Conservation (phyloP, 2,888 invertebrate genomes). For the Creontiades dilutus region DNA sequence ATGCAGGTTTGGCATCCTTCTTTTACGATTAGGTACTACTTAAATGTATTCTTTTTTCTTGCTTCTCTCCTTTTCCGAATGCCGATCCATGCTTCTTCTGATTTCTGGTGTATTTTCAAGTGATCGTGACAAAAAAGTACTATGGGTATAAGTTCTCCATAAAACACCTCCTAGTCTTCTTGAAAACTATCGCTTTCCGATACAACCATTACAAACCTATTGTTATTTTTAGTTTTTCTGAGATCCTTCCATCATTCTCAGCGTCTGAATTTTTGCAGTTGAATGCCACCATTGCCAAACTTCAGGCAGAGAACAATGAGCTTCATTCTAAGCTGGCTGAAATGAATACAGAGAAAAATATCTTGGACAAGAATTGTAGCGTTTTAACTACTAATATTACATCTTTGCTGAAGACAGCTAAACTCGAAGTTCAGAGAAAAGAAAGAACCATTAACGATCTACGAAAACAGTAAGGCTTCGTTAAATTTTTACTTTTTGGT, state of each 20-base stretch:
- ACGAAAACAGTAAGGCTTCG: slow-evolving; percentile 72
- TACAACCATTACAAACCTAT: too few relatives aligned
- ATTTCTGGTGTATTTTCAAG: too few relatives aligned
- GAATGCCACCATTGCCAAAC: slow-evolving; percentile 57
- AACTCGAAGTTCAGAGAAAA: slow-evolving; percentile 74
- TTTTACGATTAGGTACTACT: too few relatives aligned
- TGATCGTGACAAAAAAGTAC: too few relatives aligned
- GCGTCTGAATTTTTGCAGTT: slow-evolving; percentile 55
- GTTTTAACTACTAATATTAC: slow-evolving; percentile 73
- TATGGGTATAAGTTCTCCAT: too few relatives aligned
- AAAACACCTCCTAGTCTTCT: too few relatives aligned
- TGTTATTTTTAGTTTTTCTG: too few relatives aligned
- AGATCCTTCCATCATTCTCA: background rate
- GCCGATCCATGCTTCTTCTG: too few relatives aligned
- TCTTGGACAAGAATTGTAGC: slow-evolving; percentile 64
- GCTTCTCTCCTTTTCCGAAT: too few relatives aligned
- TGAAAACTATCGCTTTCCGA: too few relatives aligned
- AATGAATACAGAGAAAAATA: slow-evolving; percentile 70
- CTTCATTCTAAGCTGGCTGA: slow-evolving; percentile 64
- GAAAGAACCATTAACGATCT: slow-evolving; percentile 74
- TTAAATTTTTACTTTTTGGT: background rate
- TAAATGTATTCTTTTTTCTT: too few relatives aligned
- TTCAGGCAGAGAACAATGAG: slow-evolving; percentile 43
- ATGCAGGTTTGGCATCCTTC: too few relatives aligned
- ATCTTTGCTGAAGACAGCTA: slow-evolving; percentile 75